phyloP scores from a whole-genome alignment of 1,140 invertebrate species.

The Pseudomyrmex pallidus region DNA sequence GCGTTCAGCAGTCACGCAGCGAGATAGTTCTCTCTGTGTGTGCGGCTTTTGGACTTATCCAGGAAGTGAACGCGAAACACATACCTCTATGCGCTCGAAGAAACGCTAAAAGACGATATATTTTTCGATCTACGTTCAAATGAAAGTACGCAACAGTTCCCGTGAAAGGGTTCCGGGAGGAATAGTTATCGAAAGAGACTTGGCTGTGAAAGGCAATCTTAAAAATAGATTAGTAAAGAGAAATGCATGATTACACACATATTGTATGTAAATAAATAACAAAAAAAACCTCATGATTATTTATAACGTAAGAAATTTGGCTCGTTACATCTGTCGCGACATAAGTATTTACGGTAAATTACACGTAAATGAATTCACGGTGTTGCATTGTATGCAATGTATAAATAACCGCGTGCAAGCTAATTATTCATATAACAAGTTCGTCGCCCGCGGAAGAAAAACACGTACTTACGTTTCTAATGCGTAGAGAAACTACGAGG shows the following conservation, averaged over 20 bases:
- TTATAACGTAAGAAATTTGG: neutral
- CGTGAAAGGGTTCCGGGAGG: constrained; percentile 63
- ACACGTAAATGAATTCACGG: neutral
- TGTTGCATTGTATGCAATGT: neutral
- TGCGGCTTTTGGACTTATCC: constrained; percentile 57
- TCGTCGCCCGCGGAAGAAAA: neutral
- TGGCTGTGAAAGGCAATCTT: constrained; percentile 56
- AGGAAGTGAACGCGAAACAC: constrained; percentile 68
- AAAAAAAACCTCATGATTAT: constrained; percentile 1
- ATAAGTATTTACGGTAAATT: too few species aligned
- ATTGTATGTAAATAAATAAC: neutral
- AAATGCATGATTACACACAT: neutral
- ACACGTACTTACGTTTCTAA: neutral
- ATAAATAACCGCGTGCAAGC: neutral
- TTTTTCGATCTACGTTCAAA: constrained; percentile 58
- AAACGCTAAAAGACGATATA: constrained; percentile 57
- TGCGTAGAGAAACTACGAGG: constrained; percentile 1
- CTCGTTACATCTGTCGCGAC: neutral
- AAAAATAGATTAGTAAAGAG: constrained; percentile 28
- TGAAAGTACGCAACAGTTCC: constrained; percentile 64
- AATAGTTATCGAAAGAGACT: constrained; percentile 48
- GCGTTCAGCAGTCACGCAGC: neutral
- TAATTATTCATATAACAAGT: constrained; percentile 19
- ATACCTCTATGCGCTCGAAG: neutral
- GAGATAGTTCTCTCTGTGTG: constrained; percentile 10